Base-by-base conservation (phyloP, 2,113 vertebrate genomes). In the Scophthalmus maximus region DNA sequence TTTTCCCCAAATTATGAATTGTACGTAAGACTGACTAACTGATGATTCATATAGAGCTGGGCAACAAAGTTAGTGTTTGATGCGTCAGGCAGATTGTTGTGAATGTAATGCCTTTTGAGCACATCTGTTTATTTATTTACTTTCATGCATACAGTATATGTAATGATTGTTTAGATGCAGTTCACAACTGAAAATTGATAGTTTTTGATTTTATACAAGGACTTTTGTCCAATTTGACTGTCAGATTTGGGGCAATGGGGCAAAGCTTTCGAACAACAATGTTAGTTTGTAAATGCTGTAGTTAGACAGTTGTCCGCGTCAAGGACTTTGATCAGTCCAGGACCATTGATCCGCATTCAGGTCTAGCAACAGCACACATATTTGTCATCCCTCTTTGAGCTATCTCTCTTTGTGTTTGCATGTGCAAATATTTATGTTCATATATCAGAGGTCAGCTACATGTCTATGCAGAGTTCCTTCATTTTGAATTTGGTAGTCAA, bases 271-370 rank as follows among this genome's bases (percentile, higher is more conserved):
- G n/a, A n/a, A n/a, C n/a, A n/a, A 42, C 40, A n/a, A n/a, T 5
- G 17, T 6, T 6, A 56, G 44, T 49, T 27, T 38, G n/a, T 44
- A 50, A 59, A 66, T 59, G 20, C 32, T 26, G 3, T 27, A 17
- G 32, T 36, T 8, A 23, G 6, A 10, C 50, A 29, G 53, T 20
- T 62, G 40, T 76, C 32, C 29, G 63, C 22, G 15, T 23, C n/a
- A 36, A 29, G 42, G 57, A 62, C 74, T 69, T 77, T 64, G 42
- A 50, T 57, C 27, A 9, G 26, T 32, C 6, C 58, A 26, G 15
- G 14, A 18, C 25, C 40, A 56, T 38, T 50, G 58, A 63, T 12
- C 47, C 14, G 46, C 14, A 46, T 26, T n/a, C 23, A 26, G 57
- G 12, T 26, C 15, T 25, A 9, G 14, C 22, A 38, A 26, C 8